Evolutionary conservation across 2,797 vertebrate genomes (phyloP).

Genomic region (Gymnocypris eckloni): DNA sequence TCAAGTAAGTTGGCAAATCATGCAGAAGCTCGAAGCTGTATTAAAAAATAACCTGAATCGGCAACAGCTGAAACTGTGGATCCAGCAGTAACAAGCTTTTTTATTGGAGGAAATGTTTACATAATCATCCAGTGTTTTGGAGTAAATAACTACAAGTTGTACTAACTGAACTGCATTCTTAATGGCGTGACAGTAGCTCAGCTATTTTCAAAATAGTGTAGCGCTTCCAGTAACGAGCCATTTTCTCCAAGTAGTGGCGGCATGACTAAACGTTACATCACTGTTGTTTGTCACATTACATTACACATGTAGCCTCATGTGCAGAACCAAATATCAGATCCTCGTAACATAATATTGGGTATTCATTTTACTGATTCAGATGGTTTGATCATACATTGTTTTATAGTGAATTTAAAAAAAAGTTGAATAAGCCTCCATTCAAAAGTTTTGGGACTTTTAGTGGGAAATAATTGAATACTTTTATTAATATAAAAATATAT

Average conservation of each 20-base stretch:
- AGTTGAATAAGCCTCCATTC: background rate
- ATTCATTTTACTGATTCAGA: background rate
- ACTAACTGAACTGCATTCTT: background rate
- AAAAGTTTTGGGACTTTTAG: background rate
- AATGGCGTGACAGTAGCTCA: background rate
- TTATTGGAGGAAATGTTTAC: constrained; percentile 6
- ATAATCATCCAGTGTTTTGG: constrained; percentile 7
- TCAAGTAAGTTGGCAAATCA: constrained; percentile 68
- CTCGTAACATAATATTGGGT: background rate
- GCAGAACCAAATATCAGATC: background rate
- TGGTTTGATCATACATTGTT: constrained; percentile 1
- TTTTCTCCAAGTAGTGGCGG: constrained; percentile 12
- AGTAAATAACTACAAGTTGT: background rate
- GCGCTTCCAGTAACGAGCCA: constrained; percentile 6
- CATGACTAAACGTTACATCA: constrained; percentile 34
- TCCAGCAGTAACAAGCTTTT: background rate
- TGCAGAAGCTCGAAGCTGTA: background rate
- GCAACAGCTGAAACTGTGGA: constrained; percentile 11
- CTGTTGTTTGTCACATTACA: constrained; percentile 5
- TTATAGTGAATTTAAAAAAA: background rate
- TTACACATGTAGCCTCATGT: constrained; percentile 4
- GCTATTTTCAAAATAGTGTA: constrained; percentile 11
- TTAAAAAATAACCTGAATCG: constrained; percentile 7
- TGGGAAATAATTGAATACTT: background rate
- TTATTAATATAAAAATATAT: background rate